phyloP scores from a whole-genome alignment of 2,888 invertebrate genomes.

The Troides helena region DNA sequence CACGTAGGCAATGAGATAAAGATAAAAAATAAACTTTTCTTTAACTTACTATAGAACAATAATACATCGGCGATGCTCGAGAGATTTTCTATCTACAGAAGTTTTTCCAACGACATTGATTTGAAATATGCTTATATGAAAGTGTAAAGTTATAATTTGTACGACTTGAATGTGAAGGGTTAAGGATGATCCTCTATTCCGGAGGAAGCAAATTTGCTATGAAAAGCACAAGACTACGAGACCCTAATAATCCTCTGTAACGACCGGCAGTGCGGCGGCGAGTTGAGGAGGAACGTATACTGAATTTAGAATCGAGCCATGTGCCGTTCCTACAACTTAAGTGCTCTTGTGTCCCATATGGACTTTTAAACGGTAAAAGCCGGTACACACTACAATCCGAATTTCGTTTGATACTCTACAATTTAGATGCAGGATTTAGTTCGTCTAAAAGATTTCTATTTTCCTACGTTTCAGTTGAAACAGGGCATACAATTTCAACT shows the following conservation, averaged over 20 bases:
- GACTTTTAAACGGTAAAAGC: slow-evolving; percentile 22
- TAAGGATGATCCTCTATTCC: slow-evolving; percentile 1
- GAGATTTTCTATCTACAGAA: neutral
- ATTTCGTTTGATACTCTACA: slow-evolving; percentile 2
- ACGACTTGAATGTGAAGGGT: neutral
- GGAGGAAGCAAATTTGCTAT: slow-evolving; percentile 7
- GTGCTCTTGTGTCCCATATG: slow-evolving; percentile 21
- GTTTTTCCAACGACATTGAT: neutral
- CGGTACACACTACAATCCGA: slow-evolving; percentile 9
- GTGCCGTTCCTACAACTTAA: slow-evolving; percentile 14
- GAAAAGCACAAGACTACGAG: slow-evolving; percentile 11
- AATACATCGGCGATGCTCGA: too few species aligned
- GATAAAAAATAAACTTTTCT: too few species aligned
- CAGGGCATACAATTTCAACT: neutral
- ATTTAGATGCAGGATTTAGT: slow-evolving; percentile 10
- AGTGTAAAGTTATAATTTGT: neutral
- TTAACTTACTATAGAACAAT: too few species aligned
- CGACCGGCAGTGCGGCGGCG: slow-evolving; percentile 9
- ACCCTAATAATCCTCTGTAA: slow-evolving; percentile 21
- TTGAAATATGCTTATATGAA: neutral
- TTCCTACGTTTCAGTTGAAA: neutral
- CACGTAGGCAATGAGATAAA: too few species aligned
- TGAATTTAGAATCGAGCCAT: slow-evolving; percentile 25
- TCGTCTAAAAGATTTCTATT: neutral
- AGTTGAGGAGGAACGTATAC: slow-evolving; percentile 15